Evolutionary conservation across 2,113 vertebrate genomes (phyloP).

Genomic region (Heloderma charlesbogerti): DNA sequence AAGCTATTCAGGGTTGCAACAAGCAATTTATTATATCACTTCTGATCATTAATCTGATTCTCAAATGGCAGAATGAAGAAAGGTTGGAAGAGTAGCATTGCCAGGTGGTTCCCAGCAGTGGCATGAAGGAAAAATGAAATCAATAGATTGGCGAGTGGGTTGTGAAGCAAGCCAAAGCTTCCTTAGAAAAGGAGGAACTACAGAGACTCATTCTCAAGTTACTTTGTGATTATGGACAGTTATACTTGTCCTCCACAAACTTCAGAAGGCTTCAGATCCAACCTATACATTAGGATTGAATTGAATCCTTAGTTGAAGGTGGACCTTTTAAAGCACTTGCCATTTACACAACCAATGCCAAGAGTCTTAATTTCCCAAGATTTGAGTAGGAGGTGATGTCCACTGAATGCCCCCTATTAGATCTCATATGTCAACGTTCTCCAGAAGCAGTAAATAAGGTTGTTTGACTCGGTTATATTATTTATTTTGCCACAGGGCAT

Average conservation of each 20-base stretch:
- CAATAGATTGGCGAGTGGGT: neutral
- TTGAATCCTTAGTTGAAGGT: too few relatives aligned
- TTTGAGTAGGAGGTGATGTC: too few relatives aligned
- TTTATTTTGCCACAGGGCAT: constrained; percentile 40
- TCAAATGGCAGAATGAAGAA: neutral
- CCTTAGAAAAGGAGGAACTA: neutral
- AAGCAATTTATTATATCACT: neutral
- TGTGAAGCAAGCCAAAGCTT: neutral
- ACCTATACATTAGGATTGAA: neutral
- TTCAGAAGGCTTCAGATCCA: neutral
- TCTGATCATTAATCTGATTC: neutral
- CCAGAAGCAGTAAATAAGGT: constrained; percentile 23
- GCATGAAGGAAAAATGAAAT: neutral
- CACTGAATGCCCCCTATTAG: neutral
- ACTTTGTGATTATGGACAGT: neutral
- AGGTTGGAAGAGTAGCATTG: neutral
- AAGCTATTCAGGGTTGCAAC: neutral
- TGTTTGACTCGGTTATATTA: constrained; percentile 52
- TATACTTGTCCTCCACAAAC: neutral
- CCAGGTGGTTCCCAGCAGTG: neutral
- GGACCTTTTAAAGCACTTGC: neutral
- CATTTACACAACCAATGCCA: neutral
- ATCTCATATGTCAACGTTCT: neutral
- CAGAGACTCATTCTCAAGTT: neutral
- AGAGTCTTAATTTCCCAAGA: too few relatives aligned